Base-by-base conservation (phyloP, 2,888 invertebrate species). In the Cantharis nigra region DNA sequence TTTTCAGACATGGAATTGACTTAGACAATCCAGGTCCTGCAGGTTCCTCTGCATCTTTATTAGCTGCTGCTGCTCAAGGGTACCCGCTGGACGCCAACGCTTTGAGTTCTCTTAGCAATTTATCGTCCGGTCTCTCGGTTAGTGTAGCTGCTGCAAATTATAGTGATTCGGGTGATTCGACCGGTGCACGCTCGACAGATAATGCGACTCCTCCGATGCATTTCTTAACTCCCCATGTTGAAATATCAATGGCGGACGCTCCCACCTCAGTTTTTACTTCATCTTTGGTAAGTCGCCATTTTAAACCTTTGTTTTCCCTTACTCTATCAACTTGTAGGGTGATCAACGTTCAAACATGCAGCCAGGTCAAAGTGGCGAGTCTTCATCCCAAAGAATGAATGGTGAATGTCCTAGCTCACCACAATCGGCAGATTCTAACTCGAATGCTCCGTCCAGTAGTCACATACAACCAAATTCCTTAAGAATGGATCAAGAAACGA, bases 181-280 rank as follows among this genome's bases (percentile, higher is more conserved):
- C 94, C 72, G 94, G 94, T 1, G 93, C 92, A 64, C 90, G 96
- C 75, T 95, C 95, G 0, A 93, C 94, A n/a, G 96, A 96, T 86
- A 96, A 96, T 85, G 95, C 94, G 9, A 96, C 96, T 69, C 96
- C 96, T 11, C 96, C 96, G 0, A 96, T 96, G 96, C 96, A 97
- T 88, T 97, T 96, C 86, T 90, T 97, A 63, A 96, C 96, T 62
- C 97, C 97, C 7, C 97, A 97, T 83, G 96, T 97, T 49, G 96
- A 97, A 90, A 96, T 97, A 87, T 96, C 96, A 63, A 95, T 96
- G 92, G 94, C 95, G 16, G 96, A 96, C 85, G 93, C 94, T 79
- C 94, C 94, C 82, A 94, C 94, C 84, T 91, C 92, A 63, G 87
- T 87, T 2, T 92, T 91, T 84, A 92, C 92, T 71, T 26, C 26